A percentile compares a stretch with the other conserved stretches of the same genome.
These are phyloP conservation scores for Diarsia dahlii DNA, from an alignment of 2,888 invertebrate genomes.

Conservation along the genomic window DNA sequence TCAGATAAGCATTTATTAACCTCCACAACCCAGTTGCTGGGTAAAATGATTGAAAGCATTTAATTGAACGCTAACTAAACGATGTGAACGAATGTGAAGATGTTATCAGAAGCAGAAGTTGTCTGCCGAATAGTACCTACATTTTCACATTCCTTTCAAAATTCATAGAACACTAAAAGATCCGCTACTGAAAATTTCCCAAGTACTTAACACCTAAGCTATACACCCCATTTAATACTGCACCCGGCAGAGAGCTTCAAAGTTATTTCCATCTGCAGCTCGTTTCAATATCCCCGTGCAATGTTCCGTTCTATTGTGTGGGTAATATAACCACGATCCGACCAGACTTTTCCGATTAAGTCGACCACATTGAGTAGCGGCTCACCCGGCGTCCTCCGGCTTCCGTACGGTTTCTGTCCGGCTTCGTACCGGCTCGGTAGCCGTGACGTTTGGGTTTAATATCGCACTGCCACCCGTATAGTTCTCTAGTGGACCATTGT, in stretches of 20 bases:
- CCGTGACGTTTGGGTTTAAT: constrained; percentile 50
- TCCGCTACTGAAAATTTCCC: background rate
- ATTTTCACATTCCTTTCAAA: background rate
- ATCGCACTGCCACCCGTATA: constrained; percentile 36
- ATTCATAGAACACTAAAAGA: background rate
- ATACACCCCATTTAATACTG: constrained; percentile 1
- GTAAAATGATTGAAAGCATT: too few relatives aligned
- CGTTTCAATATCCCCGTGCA: constrained; percentile 39
- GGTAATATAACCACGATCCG: constrained; percentile 13
- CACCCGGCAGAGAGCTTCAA: background rate
- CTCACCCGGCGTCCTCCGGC: constrained; percentile 20
- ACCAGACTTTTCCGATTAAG: constrained; percentile 58
- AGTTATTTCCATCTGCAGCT: constrained; percentile 20
- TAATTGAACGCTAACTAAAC: too few relatives aligned
- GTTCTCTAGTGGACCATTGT: constrained; percentile 50
- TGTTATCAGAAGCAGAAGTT: too few relatives aligned
- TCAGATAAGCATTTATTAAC: too few relatives aligned
- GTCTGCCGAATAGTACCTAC: too few relatives aligned
- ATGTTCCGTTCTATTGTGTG: constrained; percentile 26
- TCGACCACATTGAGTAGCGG: constrained; percentile 38
- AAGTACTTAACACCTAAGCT: background rate
- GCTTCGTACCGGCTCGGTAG: background rate
- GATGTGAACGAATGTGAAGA: too few relatives aligned
- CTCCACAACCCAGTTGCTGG: too few relatives aligned
- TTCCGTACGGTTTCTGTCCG: background rate